phyloP scores from a whole-genome alignment of 1,140 invertebrate genomes.

The Forficula auricularia region DNA sequence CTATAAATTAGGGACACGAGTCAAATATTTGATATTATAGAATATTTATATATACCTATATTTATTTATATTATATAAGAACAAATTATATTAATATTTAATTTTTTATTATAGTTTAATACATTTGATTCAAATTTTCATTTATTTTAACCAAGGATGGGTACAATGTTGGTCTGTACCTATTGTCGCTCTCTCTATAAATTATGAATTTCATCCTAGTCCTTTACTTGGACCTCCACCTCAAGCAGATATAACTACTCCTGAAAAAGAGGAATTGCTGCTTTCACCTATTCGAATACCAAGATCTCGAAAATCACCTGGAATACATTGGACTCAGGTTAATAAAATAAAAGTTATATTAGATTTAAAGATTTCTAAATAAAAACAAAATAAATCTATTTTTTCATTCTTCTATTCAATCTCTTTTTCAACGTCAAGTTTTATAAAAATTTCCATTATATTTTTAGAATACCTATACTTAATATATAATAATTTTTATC shows the following conservation, averaged over 20 bases:
- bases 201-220: slow-evolving; percentile 80
- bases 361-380: too few relatives aligned
- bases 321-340: slow-evolving; percentile 41
- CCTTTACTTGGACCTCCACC: slow-evolving; percentile 68
- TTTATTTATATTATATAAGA: not conserved
- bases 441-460: too few relatives aligned
- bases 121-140: slow-evolving; percentile 14
- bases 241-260: slow-evolving; percentile 79
- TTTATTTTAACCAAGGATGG: slow-evolving; percentile 53
- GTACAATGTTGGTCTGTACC: slow-evolving; percentile 90
- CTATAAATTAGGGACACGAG: too few relatives aligned
- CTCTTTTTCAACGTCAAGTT: too few relatives aligned
- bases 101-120: not conserved
- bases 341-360: too few relatives aligned
- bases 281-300: slow-evolving; percentile 81
- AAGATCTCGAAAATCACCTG: slow-evolving; percentile 48
- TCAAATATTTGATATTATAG: too few relatives aligned
- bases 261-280: slow-evolving; percentile 82
- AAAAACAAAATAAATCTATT: too few relatives aligned
- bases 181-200: slow-evolving; percentile 76
- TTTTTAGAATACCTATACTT: too few relatives aligned
- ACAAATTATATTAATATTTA: not conserved
- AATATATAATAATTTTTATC: too few relatives aligned
- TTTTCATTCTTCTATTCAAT: too few relatives aligned
- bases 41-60: not conserved